These are phyloP conservation scores for Bufo bufo DNA, from an alignment of 2,113 vertebrate species.

Conservation along the genomic window DNA sequence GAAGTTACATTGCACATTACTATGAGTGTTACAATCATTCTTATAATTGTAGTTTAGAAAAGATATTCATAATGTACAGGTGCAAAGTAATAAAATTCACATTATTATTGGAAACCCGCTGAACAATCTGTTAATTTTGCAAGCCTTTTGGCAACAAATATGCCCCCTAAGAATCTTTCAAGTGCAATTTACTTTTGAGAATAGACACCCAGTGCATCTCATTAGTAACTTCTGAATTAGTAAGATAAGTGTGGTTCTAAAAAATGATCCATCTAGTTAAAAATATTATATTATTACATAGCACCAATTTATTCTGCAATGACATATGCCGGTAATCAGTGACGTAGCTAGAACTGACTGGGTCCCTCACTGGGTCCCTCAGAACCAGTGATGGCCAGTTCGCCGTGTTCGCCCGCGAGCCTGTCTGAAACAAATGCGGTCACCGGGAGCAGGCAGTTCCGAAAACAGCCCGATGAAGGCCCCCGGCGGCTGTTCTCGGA, in stretches of 20 bases:
- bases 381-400: too few relatives aligned
- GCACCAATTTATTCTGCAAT: not conserved
- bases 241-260: not conserved
- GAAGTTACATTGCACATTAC: constrained; percentile 14
- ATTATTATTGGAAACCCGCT: constrained; percentile 1
- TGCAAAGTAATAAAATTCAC: not conserved
- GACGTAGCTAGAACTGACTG: too few relatives aligned
- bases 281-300: not conserved
- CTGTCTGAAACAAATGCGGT: too few relatives aligned
- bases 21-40: constrained; percentile 5
- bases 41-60: not conserved
- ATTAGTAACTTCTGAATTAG: not conserved
- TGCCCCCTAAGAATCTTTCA: not conserved
- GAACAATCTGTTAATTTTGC: constrained; percentile 19
- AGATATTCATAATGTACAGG: not conserved
- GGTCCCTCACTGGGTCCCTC: too few relatives aligned
- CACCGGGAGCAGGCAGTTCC: too few relatives aligned
- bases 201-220: not conserved
- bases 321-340: too few relatives aligned
- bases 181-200: not conserved
- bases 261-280: not conserved
- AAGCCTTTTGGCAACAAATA: not conserved
- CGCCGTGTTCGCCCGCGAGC: too few relatives aligned
- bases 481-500: too few relatives aligned
- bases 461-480: too few relatives aligned